These are phyloP conservation scores for Microcebus tavaratra DNA, from an alignment of 2,113 vertebrate species.

Conservation along the genomic window DNA sequence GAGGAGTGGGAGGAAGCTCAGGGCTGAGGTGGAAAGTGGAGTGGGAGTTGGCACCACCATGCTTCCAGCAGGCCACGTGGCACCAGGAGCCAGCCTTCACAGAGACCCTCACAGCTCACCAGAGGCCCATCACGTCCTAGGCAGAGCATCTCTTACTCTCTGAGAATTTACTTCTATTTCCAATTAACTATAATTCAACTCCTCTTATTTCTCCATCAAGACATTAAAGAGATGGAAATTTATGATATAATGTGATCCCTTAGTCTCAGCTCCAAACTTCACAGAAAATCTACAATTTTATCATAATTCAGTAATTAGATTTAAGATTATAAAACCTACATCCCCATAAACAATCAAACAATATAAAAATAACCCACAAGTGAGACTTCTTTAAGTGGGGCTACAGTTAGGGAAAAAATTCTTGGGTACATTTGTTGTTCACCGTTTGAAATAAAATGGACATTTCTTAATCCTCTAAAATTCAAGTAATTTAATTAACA, in stretches of 20 bases:
- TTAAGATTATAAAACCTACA: constrained; percentile 9
- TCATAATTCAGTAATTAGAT: not conserved
- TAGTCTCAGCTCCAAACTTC: not conserved
- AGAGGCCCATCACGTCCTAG: not conserved
- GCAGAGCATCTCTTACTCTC: not conserved
- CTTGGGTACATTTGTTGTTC: not conserved
- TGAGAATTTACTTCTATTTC: constrained; percentile 27
- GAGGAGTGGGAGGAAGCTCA: not conserved
- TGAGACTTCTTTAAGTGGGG: not conserved
- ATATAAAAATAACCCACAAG: not conserved
- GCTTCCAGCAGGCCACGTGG: not conserved
- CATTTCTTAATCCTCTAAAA: not conserved
- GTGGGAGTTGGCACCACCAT: not conserved
- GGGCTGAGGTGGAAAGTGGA: not conserved
- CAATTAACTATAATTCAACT: not conserved
- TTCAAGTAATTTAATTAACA: constrained; percentile 11
- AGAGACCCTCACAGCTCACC: not conserved
- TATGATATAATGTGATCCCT: not conserved
- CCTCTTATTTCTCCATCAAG: constrained; percentile 1
- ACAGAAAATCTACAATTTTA: constrained; percentile 19
- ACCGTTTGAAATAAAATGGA: constrained; percentile 43
- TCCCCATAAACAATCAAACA: constrained; percentile 1
- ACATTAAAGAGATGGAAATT: not conserved
- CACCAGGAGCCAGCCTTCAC: not conserved
- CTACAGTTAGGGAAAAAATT: not conserved